A percentile compares a stretch with the other conserved stretches of the same genome.
phyloP scores from a whole-genome alignment of 1,140 invertebrate species.

The Drosophila obscura region DNA sequence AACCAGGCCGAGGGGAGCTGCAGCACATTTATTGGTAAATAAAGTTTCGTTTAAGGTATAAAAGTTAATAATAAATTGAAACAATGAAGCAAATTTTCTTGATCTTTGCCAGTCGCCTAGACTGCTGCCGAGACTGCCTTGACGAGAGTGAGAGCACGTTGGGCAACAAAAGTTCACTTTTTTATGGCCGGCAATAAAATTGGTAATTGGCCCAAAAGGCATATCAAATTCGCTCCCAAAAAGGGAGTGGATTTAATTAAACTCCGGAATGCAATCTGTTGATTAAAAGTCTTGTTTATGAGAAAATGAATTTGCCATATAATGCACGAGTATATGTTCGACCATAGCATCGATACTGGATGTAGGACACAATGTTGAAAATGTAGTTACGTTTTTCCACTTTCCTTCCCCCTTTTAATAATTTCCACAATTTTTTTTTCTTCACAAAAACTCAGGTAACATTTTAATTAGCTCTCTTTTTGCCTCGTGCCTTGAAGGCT shows the following conservation, averaged over 20 bases:
- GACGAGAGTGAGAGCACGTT: slow-evolving; percentile 1
- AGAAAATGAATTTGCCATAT: no score
- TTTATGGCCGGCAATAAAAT: slow-evolving; percentile 74
- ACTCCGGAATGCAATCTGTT: slow-evolving; percentile 50
- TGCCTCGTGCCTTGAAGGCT: slow-evolving; percentile 3
- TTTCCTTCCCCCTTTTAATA: neutral
- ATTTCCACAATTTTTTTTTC: neutral
- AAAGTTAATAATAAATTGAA: slow-evolving; percentile 82
- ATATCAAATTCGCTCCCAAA: slow-evolving; percentile 53
- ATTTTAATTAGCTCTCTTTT: slow-evolving; percentile 36
- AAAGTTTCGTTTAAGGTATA: slow-evolving; percentile 64
- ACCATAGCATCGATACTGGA: no score
- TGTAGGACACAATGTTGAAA: neutral
- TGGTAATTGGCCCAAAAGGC: slow-evolving; percentile 61
- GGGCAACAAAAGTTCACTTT: slow-evolving; percentile 56
- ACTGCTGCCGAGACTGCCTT: slow-evolving; percentile 3
- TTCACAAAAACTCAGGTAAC: neutral
- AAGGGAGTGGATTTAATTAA: slow-evolving; percentile 67
- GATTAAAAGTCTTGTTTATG: slow-evolving; percentile 13
- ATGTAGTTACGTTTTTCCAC: neutral
- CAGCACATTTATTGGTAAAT: slow-evolving; percentile 76
- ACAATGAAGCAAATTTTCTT: slow-evolving; percentile 71
- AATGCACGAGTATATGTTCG: neutral
- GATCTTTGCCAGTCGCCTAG: slow-evolving; percentile 39
- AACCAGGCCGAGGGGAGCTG: neutral